Evolutionary conservation across 2,888 invertebrate species (phyloP), one percentile per base, ranked within the genome.

Genomic region (Erebia epiphron): DNA sequence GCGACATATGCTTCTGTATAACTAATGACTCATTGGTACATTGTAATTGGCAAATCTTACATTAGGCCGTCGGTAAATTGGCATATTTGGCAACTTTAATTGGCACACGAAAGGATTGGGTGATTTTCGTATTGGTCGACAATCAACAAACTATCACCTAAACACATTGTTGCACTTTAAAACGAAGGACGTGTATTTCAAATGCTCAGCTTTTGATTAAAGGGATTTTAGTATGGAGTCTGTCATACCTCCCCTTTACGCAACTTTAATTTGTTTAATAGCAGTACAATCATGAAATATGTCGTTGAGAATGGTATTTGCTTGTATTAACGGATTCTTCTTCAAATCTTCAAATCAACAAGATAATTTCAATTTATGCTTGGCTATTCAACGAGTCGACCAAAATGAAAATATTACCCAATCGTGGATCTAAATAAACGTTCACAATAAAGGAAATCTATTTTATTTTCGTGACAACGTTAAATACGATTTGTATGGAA

Each of bases 41-140:
- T 68, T 63, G 54, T 72, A 74, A 70, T 74, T 72, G 70, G 72
- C 74, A 70, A 68, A 58, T 70, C 68, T 68, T 74, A 70, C 62
- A 61, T 54, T 72, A 72, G 69, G 73, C 73, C 73, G 68, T 68
- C 52, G 72, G 61, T 49, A 26, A 11, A 41, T 7, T 50, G 43
- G 56, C n/a, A 49, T 9, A 13, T 61, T 21, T 66, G 66, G 69
- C 66, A 10, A 68, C 52, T 43, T 63, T 35, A 60, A 60, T 65
- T 67, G 70, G 56, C 61, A 56, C 46, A 26, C 46, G 18, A 62
- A 58, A 49, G 35, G 50, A 41, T 49, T 35, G 54, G 41, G 54
- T 11, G 21, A 57, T n/a, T 60, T 10, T 26, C 68, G 16, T 14
- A 57, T 46, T 50, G 68, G 65, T 64, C 11, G 26, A 41, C 52